Conservation (phyloP, 1,140 invertebrate genomes). For the Drosophila pectinifera region DNA sequence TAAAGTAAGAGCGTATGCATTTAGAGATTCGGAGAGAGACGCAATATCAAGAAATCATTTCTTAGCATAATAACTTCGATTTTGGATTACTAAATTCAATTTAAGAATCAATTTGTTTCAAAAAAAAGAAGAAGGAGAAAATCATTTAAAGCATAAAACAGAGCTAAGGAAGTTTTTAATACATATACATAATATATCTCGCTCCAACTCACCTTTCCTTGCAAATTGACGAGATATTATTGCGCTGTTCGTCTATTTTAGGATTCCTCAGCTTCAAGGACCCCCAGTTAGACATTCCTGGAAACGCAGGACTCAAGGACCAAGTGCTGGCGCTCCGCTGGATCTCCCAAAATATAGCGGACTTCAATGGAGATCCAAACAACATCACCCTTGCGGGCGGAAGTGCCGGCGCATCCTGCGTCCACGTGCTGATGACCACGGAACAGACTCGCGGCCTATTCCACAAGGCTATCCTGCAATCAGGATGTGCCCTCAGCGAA, state of each 20-base stretch:
- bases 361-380: conserved; percentile 85
- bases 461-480: conserved; percentile 85
- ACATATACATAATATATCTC: too few species aligned
- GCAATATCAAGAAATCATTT: too few species aligned
- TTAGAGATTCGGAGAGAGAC: too few species aligned
- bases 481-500: conserved; percentile 85
- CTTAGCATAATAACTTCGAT: too few species aligned
- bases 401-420: conserved; percentile 84
- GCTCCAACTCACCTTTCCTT: too few species aligned
- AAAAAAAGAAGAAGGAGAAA: too few species aligned
- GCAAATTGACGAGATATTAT: too few species aligned
- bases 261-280: conserved; percentile 81
- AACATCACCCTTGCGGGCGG: conserved; percentile 85
- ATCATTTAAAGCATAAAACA: too few species aligned
- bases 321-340: conserved; percentile 86
- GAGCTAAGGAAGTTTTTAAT: too few species aligned
- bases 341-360: conserved; percentile 88
- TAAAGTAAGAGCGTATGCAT: too few species aligned
- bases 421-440: conserved; percentile 86
- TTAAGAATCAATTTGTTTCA: too few species aligned
- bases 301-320: conserved; percentile 84
- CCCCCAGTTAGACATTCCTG: conserved; percentile 68
- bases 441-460: conserved; percentile 84
- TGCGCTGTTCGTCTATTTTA: conserved; percentile 21
- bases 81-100: too few species aligned